A percentile compares a stretch with the other conserved stretches of the same genome.
These are phyloP conservation scores for Ectobius pallidus DNA, from an alignment of 2,888 invertebrate genomes.

Conservation along the genomic window DNA sequence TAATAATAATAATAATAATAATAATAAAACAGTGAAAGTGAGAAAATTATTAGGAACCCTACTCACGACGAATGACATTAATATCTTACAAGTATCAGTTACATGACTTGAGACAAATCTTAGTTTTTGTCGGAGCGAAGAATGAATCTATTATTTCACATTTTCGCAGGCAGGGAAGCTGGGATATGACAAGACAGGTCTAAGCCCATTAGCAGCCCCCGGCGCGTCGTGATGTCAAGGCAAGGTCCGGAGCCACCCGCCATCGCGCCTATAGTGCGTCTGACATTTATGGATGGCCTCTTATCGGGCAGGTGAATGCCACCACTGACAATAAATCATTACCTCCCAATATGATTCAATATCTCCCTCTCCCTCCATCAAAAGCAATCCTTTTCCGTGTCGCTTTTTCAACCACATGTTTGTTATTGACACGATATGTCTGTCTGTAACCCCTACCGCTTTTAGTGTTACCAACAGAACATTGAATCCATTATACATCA, in stretches of 20 bases:
- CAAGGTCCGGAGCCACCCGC: neutral
- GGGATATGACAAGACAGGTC: too few relatives aligned
- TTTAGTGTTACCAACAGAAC: neutral
- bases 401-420: neutral
- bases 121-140: neutral
- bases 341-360: conserved; percentile 7
- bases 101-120: too few relatives aligned
- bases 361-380: neutral
- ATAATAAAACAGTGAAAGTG: too few relatives aligned
- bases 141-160: neutral
- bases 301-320: conserved; percentile 28
- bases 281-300: conserved; percentile 23
- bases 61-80: too few relatives aligned
- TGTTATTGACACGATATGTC: neutral
- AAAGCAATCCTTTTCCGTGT: neutral
- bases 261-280: conserved; percentile 1
- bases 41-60: too few relatives aligned
- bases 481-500: neutral
- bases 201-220: neutral
- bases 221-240: neutral
- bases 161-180: neutral
- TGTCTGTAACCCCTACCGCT: too few relatives aligned
- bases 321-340: conserved; percentile 21
- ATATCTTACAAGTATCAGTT: too few relatives aligned
- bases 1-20: too few relatives aligned